Base-by-base conservation (phyloP, 2,113 vertebrate species). In the Neofelis nebulosa region DNA sequence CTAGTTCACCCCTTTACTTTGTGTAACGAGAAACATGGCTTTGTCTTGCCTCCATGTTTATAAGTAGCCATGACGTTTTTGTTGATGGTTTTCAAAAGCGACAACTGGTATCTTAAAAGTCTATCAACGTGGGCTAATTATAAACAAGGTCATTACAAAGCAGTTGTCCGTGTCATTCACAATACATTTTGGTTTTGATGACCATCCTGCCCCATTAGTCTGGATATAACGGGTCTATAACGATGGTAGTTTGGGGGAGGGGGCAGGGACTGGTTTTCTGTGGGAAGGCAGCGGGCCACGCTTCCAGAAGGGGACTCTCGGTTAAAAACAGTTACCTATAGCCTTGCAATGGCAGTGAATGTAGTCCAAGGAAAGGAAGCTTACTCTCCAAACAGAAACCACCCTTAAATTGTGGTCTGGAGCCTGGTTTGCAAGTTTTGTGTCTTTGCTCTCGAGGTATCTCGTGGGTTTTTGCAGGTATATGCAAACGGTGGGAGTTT, bases 81-180 rank as follows among this genome's bases (percentile, higher is more conserved):
- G 65, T 92, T 80, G 61, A 69, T 74, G 73, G 14, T 66, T 92
- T 92, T 92, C 61, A 91, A 89, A 84, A 82, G 69, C 81, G 74
- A 78, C 63, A 92, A 11, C 14, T 61, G 65, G 69, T 25, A n/a
- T 81, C 41, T 69, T 96, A 74, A 69, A 69, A 63, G 48, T 88
- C 19, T 45, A 23, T 76, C 36, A 27, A 66, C 5, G 36, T 82
- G 7, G 45, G 7, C 84, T 73, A 13, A 88, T 73, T 57, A n/a
- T 45, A 68, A 76, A 36, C 29, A 74, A 88, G 88, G 41, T 91
- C 45, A 55, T 89, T 18, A 6, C 15, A 55, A 92, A 92, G 71
- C 50, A 63, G 38, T 73, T 68, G 57, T 69, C 68, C 5, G 3
- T 89, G 79, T 81, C 81, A 68, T 94, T 94, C 33, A 76, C 45